Base-by-base conservation (phyloP, 2,113 vertebrate species). In the Pangasianodon hypophthalmus region DNA sequence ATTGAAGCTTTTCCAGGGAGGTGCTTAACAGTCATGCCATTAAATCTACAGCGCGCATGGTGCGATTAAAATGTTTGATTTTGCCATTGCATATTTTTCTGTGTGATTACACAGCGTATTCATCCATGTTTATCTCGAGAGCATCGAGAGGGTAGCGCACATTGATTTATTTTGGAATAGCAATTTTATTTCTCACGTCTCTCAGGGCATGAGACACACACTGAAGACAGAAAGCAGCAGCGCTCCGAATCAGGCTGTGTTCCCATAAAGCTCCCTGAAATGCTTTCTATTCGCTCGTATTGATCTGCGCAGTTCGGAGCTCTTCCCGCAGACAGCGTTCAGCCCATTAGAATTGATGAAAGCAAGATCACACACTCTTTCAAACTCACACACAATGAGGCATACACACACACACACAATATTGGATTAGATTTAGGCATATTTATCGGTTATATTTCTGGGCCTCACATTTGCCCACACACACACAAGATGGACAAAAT, bases 341-440 rank as follows among this genome's bases (percentile, higher is more conserved):
- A 87, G 85, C 67, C 83, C 91, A 91, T 93, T 92, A 86, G 67
- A 91, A 94, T 93, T 58, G 82, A 93, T 87, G 85, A 73, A 90
- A 84, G 80, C 90, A 82, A 90, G 88, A 94, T 94, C 92, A 93
- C 89, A 92, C 91, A 86, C 89, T 87, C 58, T 19, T 73, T 86
- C 7, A 29, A 73, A 75, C 73, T 85, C 81, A 41, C 48, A 54
- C 79, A 54, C n/a, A 82, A 50, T n/a, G 24, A 87, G 1, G 3
- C 50, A 84, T 48, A 10, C 91, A 93, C 88, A 91, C 91, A 85
- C 83, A 41, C 9, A 37, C 69, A 41, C 81, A 32, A 14, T 21
- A 60, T 26, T 50, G 84, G 73, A 85, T 87, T 89, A 54, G 85
- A 91, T 93, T 88, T 89, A 86, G 82, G 62, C 84, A 90, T 89